Percentiles rank a stretch among this genome's conserved stretches.
Evolutionary conservation across 2,797 vertebrate species (phyloP).

Genomic region (Cetoscarus ocellatus): DNA sequence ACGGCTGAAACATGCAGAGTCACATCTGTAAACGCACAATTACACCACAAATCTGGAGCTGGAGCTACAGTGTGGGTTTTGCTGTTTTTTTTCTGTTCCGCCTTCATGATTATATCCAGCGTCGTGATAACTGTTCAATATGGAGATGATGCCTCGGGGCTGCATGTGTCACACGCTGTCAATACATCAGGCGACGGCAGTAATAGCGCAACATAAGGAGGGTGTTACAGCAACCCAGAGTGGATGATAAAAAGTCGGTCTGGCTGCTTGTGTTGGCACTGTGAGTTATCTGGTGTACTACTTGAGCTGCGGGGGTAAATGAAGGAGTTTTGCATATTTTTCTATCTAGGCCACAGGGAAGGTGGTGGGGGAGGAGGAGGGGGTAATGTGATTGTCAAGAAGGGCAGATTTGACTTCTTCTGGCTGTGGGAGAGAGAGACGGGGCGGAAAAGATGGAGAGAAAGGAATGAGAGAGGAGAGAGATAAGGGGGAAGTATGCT

Average conservation of each 20-base stretch:
- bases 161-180: slow-evolving; percentile 13
- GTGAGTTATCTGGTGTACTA: slow-evolving; percentile 48
- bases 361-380: slow-evolving; percentile 23
- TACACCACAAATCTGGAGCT: slow-evolving; percentile 15
- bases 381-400: slow-evolving; percentile 66
- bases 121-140: slow-evolving; percentile 43
- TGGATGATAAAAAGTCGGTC: slow-evolving; percentile 38
- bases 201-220: slow-evolving; percentile 26
- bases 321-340: slow-evolving; percentile 70
- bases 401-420: slow-evolving; percentile 56
- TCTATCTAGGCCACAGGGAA: slow-evolving; percentile 76
- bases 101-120: not conserved
- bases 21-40: slow-evolving; percentile 38
- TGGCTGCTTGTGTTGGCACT: slow-evolving; percentile 48
- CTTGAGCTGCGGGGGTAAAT: slow-evolving; percentile 61
- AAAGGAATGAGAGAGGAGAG: slow-evolving; percentile 9
- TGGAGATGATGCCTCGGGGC: slow-evolving; percentile 35
- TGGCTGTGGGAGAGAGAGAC: not conserved
- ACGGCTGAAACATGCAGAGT: not conserved
- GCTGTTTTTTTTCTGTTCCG: slow-evolving; percentile 2
- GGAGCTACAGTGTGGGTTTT: not conserved
- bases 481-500: slow-evolving; percentile 31
- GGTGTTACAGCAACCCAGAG: slow-evolving; percentile 24
- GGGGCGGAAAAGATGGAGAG: slow-evolving; percentile 1
- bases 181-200: slow-evolving; percentile 25